Base-by-base conservation (phyloP, 2,888 invertebrate genomes). In the Drosophila algonquin region DNA sequence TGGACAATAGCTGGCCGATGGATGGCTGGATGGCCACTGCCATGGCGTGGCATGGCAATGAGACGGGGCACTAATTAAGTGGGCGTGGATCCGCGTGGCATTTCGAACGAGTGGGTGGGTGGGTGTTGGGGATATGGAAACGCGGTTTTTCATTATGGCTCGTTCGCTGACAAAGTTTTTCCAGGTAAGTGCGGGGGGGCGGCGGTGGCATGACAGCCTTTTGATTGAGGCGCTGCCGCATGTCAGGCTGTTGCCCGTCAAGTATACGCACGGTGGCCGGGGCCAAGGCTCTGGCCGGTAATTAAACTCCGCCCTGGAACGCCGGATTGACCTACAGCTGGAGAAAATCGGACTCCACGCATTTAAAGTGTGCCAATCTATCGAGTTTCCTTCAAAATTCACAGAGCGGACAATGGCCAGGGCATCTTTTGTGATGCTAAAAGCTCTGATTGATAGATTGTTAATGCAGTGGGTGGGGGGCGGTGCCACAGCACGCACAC, bases 31-130 rank as follows among this genome's bases (percentile, higher is more conserved):
- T 57, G 54, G 59, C 18, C 18, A 40, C n/a, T 47, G 21, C 53
- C 53, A 40, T 14, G 30, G 27, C 27, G 27, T 40, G 30, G 60
- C 61, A 73, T 54, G 68, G 71, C 88, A 85, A 85, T 80, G 80
- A 85, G 86, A 53, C 75, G 87, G 77, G 63, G 54, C 87, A 77
- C 83, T 84, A 84, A 88, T 84, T 84, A 84, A 84, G 83, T 88
- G 83, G 83, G 82, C 73, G 87, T 86, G 47, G 64, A 63, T 35
- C 30, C 45, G 50, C 48, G 55, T 51, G 44, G 46, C 51, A 55
- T 46, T 30, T 47, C 21, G 12, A 40, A 10, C 27, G 61, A 63
- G 63, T 64, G 70, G 69, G 77, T 64, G 63, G 40, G 51, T 63
- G 70, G 69, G 77, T 64, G 69, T 75, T 64, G 63, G 45, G 51